Conservation (phyloP, 2,888 invertebrate species). For the Drosophila aldrichi region DNA sequence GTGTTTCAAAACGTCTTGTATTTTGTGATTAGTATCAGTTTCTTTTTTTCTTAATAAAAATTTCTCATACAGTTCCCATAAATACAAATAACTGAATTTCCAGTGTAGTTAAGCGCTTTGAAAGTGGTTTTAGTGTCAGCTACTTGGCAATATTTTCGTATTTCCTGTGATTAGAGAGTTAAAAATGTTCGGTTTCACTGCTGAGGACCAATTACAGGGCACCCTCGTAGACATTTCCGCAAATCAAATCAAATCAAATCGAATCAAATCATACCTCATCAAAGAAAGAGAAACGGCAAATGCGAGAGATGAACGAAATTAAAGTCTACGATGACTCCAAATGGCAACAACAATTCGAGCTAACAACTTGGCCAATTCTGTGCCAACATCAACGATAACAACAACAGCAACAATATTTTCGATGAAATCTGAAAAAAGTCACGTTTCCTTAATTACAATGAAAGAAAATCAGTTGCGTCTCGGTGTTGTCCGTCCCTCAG, state of each 20-base stretch:
- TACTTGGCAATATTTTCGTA: slow-evolving; percentile 4
- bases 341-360: slow-evolving; percentile 42
- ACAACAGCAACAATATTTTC: slow-evolving; percentile 38
- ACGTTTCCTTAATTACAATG: slow-evolving; percentile 80
- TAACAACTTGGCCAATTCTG: slow-evolving; percentile 65
- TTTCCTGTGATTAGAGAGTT: slow-evolving; percentile 15
- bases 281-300: slow-evolving; percentile 48
- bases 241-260: slow-evolving; percentile 68
- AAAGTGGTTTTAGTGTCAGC: neutral
- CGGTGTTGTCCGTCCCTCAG: neutral
- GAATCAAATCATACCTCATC: slow-evolving; percentile 65
- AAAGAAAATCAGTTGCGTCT: slow-evolving; percentile 65
- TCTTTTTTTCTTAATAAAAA: no score
- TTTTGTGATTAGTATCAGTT: neutral
- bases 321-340: slow-evolving; percentile 52
- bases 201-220: slow-evolving; percentile 37
- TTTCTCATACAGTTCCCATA: no score
- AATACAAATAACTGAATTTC: neutral
- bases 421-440: slow-evolving; percentile 78
- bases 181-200: slow-evolving; percentile 19
- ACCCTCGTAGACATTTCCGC: slow-evolving; percentile 59
- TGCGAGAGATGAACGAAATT: slow-evolving; percentile 65
- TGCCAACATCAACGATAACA: slow-evolving; percentile 3
- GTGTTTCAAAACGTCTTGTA: neutral
- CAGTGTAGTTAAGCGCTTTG: slow-evolving; percentile 19